These are phyloP conservation scores for Penaeus chinensis DNA, from an alignment of 1,140 invertebrate species.

Conservation along the genomic window DNA sequence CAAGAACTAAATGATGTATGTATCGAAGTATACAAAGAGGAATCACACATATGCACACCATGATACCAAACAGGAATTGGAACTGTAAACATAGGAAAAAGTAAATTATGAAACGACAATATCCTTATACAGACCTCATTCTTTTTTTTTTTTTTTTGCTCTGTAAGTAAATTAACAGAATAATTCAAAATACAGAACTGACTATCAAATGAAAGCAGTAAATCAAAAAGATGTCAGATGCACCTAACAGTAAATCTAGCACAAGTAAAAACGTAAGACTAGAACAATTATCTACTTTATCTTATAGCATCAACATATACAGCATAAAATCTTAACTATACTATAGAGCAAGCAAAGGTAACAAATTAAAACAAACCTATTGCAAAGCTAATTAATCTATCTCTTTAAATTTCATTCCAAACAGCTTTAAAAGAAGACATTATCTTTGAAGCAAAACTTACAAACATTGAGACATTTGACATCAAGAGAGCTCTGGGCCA, in stretches of 20 bases:
- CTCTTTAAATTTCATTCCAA: too few relatives aligned
- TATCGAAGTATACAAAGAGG: slow-evolving; percentile 75
- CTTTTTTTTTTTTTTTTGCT: neutral
- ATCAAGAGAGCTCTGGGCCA: slow-evolving; percentile 79
- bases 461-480: slow-evolving; percentile 78
- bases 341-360: too few relatives aligned
- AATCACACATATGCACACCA: slow-evolving; percentile 74
- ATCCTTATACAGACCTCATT: neutral
- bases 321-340: too few relatives aligned
- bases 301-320: too few relatives aligned
- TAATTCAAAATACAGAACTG: neutral
- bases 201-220: neutral
- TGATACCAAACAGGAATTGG: slow-evolving; percentile 76
- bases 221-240: neutral
- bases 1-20: slow-evolving; percentile 72
- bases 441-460: slow-evolving; percentile 70
- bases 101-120: slow-evolving; percentile 19
- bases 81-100: slow-evolving; percentile 72
- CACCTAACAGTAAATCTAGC: neutral
- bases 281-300: too few relatives aligned
- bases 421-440: too few relatives aligned
- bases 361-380: too few relatives aligned
- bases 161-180: too few relatives aligned
- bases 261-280: too few relatives aligned
- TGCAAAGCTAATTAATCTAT: too few relatives aligned